Conservation (phyloP, 2,888 invertebrate species). For the Cosmopolites sordidus region DNA sequence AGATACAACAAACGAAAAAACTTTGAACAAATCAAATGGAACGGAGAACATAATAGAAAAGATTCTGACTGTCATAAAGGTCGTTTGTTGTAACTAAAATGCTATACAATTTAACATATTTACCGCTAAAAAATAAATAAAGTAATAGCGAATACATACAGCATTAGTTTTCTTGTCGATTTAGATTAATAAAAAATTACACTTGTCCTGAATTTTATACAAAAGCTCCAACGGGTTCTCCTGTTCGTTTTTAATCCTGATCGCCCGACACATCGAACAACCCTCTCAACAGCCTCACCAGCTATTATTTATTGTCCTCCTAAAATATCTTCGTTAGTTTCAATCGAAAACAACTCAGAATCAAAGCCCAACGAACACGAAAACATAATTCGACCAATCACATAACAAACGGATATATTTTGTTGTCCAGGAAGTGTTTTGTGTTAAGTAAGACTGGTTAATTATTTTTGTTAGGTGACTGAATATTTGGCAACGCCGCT, state of each 20-base stretch:
- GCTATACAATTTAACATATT: neutral
- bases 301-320: conserved; percentile 44
- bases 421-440: neutral
- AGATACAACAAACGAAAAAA: neutral
- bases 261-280: neutral
- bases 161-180: neutral
- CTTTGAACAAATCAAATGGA: too few relatives aligned
- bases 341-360: conserved; percentile 7
- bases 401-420: conserved; percentile 29
- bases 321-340: conserved; percentile 32
- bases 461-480: conserved; percentile 45
- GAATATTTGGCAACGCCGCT: conserved; percentile 30
- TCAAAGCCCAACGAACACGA: neutral
- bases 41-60: too few relatives aligned
- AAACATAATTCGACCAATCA: conserved; percentile 27
- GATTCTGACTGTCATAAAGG: too few relatives aligned
- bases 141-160: neutral
- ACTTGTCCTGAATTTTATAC: neutral
- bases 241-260: neutral
- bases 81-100: neutral
- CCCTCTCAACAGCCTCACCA: conserved; percentile 7
- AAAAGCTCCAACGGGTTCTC: neutral
- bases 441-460: conserved; percentile 2
- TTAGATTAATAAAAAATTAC: too few relatives aligned
- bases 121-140: conserved; percentile 1